Evolutionary conservation across 2,888 invertebrate genomes (phyloP).

Genomic region (Rhagonycha lutea): DNA sequence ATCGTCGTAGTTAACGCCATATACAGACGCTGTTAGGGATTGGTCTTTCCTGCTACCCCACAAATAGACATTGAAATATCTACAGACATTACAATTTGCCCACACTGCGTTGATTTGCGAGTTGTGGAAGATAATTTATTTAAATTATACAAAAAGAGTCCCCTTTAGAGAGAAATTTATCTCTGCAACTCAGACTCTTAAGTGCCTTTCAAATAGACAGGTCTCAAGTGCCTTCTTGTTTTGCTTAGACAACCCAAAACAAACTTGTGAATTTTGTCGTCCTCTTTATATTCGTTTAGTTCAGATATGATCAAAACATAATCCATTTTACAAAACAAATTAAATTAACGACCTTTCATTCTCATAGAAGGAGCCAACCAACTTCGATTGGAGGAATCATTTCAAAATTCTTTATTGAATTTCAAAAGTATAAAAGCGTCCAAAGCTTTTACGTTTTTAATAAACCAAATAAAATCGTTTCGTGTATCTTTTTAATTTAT

Average conservation of each 20-base stretch:
- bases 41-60: constrained; percentile 22
- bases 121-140: constrained; percentile 22
- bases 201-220: constrained; percentile 8
- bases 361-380: background rate
- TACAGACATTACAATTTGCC: constrained; percentile 23
- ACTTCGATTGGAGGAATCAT: background rate
- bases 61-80: constrained; percentile 29
- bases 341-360: background rate
- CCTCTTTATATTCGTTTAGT: background rate
- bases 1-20: constrained; percentile 35
- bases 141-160: constrained; percentile 21
- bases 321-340: background rate
- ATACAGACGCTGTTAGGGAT: constrained; percentile 29
- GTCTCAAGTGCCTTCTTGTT: constrained; percentile 9
- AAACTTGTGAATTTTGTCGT: constrained; percentile 3
- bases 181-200: constrained; percentile 4
- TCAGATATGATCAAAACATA: background rate
- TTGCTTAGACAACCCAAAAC: constrained; percentile 3
- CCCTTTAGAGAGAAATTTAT: constrained; percentile 11
- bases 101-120: constrained; percentile 19
- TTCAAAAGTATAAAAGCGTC: background rate
- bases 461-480: background rate
- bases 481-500: background rate
- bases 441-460: background rate
- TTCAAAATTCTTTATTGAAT: background rate